Evolutionary conservation across 2,888 invertebrate species (phyloP), one percentile per base, ranked within the genome.

Genomic region (Herminia tarsipennalis): DNA sequence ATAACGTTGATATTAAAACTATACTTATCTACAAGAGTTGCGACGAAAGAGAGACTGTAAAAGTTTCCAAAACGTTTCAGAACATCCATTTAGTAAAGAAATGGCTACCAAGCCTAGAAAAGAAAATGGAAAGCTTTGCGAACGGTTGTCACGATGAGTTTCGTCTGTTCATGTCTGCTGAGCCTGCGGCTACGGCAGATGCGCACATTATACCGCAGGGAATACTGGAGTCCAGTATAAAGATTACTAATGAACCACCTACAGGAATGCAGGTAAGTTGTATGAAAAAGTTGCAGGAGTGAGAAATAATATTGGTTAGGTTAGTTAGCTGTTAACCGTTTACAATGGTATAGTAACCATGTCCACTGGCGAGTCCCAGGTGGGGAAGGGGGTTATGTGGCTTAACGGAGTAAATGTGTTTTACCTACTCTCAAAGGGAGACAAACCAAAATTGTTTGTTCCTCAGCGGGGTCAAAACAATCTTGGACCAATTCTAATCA

Each of bases 201-300:
- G 95, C 96, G 2, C 98, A 98, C 76, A 98, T 98, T 52, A 98
- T 99, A 64, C 99, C 99, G 4, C 97, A 97, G 93, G 98, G 98
- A 0, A 98, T 99, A 51, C 86, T 99, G 35, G 98, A 99, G 81
- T 96, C 98, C 0, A 98, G 98, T 8, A 98, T 99, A 64, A 99
- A 99, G 92, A 98, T 99, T 49, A 98, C 98, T 2, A 99, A 98
- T 76, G 98, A 99, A 83, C 98, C 99, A 0, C 99, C 99, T 0
- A 98, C 98, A 1, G 98, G 98, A 35, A 98, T 99, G 97, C 93
- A 94, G 81, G 92, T 89, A 53, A 18, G 18, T 17, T 8, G 13
- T 8, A 18, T 32, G 30, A 17, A 6, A 29, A 28, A 5, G 9
- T 20, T 21, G n/a, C n/a, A n/a, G n/a, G n/a, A n/a, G n/a, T n/a